Evolutionary conservation across 2,797 vertebrate species (phyloP).

Genomic region (Mergus octosetaceus): DNA sequence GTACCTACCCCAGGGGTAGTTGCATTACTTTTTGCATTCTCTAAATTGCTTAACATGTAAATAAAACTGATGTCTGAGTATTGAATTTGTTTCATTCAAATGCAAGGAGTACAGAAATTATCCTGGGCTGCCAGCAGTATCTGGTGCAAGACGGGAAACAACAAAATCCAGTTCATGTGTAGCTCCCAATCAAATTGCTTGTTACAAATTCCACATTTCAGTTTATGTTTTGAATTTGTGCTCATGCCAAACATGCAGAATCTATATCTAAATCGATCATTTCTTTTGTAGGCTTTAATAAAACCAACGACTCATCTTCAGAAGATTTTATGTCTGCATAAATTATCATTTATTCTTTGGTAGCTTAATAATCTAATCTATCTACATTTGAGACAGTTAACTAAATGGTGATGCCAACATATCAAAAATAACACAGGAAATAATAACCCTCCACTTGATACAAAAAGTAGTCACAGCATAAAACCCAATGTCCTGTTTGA

Average conservation of each 20-base stretch:
- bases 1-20: background rate
- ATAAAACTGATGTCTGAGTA: conserved; percentile 44
- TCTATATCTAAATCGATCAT: background rate
- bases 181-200: conserved; percentile 19
- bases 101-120: conserved; percentile 45
- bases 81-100: conserved; percentile 57
- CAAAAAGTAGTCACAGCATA: background rate
- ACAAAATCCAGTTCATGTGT: conserved; percentile 30
- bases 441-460: background rate
- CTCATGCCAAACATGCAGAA: background rate
- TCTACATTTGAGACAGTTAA: background rate
- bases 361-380: background rate
- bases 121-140: conserved; percentile 25
- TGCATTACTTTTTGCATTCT: background rate
- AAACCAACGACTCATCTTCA: background rate
- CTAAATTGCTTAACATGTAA: conserved; percentile 11
- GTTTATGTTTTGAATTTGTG: background rate
- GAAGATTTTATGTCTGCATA: background rate
- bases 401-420: background rate
- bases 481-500: background rate
- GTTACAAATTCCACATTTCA: background rate
- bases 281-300: background rate
- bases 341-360: background rate
- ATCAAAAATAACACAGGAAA: background rate
- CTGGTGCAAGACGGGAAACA: background rate